Evolutionary conservation across 2,113 vertebrate genomes (phyloP), one percentile per base, ranked within the genome.

Genomic region (Perca schrenkii): DNA sequence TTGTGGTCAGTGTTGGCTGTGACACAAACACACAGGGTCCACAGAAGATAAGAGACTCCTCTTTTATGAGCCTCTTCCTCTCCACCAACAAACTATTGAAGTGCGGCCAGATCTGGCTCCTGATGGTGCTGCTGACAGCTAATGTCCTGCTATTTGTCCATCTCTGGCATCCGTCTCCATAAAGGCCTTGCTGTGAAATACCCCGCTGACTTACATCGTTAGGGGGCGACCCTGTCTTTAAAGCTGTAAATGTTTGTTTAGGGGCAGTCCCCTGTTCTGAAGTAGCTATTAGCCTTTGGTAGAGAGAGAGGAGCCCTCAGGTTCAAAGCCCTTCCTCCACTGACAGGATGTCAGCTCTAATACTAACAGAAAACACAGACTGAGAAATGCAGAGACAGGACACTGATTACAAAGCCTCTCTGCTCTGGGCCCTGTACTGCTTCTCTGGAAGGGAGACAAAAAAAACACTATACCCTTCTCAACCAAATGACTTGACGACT

Each of bases 81-180:
- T 83, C 83, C 75, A 86, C 85, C 86, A 90, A 92, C 90, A 93
- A 93, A 91, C 86, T 84, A 91, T 88, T 93, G 89, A 91, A 91
- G 73, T 58, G 69, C n/a, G 6, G 85, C 86, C 84, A 83, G 89
- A 89, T 84, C 90, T 92, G 92, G 88, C 94, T 92, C 82, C 87
- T 88, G 80, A 86, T 73, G 70, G 79, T 79, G 75, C 79, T 77
- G 89, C 93, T 94, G 93, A 94, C 90, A 93, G 93, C 86, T 90
- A 87, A 92, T 87, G 89, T 92, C 91, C 87, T 93, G 92, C 90
- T 93, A 93, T 92, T 93, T 90, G 92, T 93, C 91, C 91, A 90
- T 94, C 83, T 87, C 91, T 92, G 93, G 90, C 85, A 92, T 93
- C 82, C 64, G 56, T 92, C 90, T 89, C 81, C 82, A 88, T 91